Evolutionary conservation across 2,113 vertebrate genomes (phyloP), one percentile per base, ranked within the genome.

Genomic region (Microcebus lehilahytsara): DNA sequence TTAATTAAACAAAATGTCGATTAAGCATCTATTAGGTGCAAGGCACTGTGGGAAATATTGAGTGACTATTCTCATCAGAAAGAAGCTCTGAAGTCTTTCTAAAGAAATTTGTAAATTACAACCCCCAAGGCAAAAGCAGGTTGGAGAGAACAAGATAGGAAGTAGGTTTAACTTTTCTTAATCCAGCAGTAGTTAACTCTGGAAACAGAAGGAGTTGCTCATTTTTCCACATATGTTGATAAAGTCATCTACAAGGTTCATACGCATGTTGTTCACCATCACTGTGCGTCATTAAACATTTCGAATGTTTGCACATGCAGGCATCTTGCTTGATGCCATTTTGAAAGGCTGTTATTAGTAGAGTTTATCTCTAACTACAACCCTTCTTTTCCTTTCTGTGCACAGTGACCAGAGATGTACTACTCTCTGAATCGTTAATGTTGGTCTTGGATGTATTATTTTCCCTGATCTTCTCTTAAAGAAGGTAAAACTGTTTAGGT

Each of bases 1-100:
- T 13, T 85, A 42, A 71, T 67, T 81, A 89, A 93, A 64, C 37
- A 58, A 86, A 93, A 69, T 88, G 27, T 3, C 78, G 27, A 93
- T 13, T 9, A 32, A 84, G 40, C 32, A 58, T 81, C 62, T 91
- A n/a, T 72, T 37, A 88, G 58, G 53, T 71, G 46, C 22, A 20
- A 67, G 34, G 53, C 12, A 23, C 17, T n/a, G 5, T 84, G 49
- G 83, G 77, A 85, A 75, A 93, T 64, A 74, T 16, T 46, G 32
- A 53, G 27, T 60, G 12, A 66, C 56, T 34, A 71, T 64, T 93
- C 40, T 67, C 64, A 74, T n/a, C 1, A 2, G 51, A 90, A 81
- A 2, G 51, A 90, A 81, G 30, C 9, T 46, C 22, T 46, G 16
- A 85, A 56, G 53, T 37, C 46, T 11, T 42, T 89, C 58, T 16